Base-by-base conservation (phyloP, 2,113 vertebrate genomes). In the Dascyllus trimaculatus region DNA sequence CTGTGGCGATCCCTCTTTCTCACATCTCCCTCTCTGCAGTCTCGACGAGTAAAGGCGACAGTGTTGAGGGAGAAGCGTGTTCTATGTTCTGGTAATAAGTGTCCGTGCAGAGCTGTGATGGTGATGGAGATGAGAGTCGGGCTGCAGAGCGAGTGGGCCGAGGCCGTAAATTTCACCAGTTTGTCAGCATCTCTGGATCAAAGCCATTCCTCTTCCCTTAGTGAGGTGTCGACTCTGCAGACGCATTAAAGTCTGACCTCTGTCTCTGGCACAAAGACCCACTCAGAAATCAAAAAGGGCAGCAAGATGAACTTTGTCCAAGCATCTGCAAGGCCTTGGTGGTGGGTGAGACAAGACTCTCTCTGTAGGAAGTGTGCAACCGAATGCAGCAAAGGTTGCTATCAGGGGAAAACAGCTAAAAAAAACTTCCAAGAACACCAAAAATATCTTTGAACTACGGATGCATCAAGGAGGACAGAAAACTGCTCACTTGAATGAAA, bases 71-170 rank as follows among this genome's bases (percentile, higher is more conserved):
- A 69, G 65, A 71, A 13, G 11, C 54, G 62, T 70, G 82, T 69
- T 89, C 88, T 84, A 89, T 88, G 77, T 51, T 32, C 74, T 65
- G 74, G 74, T 61, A 71, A 86, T 82, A 48, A 80, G 57, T 78
- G 62, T 72, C 64, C 25, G 45, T 72, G 57, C 25, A 56, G 52
- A 52, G 61, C 59, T 63, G n/a, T 67, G 71, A 76, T 51, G 75
- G 45, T 29, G 74, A 14, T 67, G 64, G 76, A 77, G 78, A 85
- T 88, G 71, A 80, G 74, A 77, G 43, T 57, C 73, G 21, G 73
- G n/a, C 43, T 48, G 61, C 52, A 26, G 69, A 71, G 69, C 46
- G n/a, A 56, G 52, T 24, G 2, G 62, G 56, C 63, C 63, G 0
- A 7, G 18, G 81, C 53, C 11, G 65, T 90, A 91, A 91, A 87